These are phyloP conservation scores for Sphecodes monilicornis DNA, from an alignment of 2,888 invertebrate genomes.

Conservation along the genomic window DNA sequence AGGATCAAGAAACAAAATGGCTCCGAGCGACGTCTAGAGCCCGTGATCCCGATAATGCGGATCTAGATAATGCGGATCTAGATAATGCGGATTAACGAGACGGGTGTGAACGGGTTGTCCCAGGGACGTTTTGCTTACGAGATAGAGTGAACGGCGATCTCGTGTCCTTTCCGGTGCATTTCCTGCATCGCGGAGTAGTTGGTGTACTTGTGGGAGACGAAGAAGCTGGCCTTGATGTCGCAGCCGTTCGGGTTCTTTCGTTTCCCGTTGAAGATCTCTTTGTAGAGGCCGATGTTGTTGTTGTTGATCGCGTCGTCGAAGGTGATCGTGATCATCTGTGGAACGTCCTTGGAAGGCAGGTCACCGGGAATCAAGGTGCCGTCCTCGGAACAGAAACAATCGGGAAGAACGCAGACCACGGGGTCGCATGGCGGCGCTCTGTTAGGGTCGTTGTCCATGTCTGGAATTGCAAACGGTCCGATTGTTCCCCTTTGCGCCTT, in stretches of 20 bases:
- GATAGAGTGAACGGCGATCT: constrained; percentile 97
- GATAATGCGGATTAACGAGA: neutral
- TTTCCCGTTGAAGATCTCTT: constrained; percentile 95
- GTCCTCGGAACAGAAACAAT: constrained; percentile 97
- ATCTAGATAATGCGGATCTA: neutral
- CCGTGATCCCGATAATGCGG: neutral
- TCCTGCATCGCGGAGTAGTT: constrained; percentile 97
- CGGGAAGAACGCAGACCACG: constrained; percentile 93
- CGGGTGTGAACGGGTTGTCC: neutral
- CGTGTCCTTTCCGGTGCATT: constrained; percentile 95
- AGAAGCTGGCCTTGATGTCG: constrained; percentile 96
- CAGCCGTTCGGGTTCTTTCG: constrained; percentile 97
- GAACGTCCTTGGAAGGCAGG: constrained; percentile 93
- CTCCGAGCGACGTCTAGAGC: neutral
- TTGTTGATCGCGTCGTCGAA: constrained; percentile 98
- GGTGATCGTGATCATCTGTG: constrained; percentile 97
- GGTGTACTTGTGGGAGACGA: constrained; percentile 96
- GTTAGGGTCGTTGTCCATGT: constrained; percentile 97
- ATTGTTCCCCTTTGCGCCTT: neutral
- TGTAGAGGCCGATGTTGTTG: constrained; percentile 97
- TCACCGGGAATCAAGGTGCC: constrained; percentile 95
- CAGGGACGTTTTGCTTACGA: constrained; percentile 88
- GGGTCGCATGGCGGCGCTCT: constrained; percentile 96
- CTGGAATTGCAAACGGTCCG: constrained; percentile 84
- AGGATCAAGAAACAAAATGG: neutral